These are phyloP conservation scores for Sanderia malayensis DNA, from an alignment of 30 jellyfish, hydroid and myxozoan genomes.

Conservation along the genomic window DNA sequence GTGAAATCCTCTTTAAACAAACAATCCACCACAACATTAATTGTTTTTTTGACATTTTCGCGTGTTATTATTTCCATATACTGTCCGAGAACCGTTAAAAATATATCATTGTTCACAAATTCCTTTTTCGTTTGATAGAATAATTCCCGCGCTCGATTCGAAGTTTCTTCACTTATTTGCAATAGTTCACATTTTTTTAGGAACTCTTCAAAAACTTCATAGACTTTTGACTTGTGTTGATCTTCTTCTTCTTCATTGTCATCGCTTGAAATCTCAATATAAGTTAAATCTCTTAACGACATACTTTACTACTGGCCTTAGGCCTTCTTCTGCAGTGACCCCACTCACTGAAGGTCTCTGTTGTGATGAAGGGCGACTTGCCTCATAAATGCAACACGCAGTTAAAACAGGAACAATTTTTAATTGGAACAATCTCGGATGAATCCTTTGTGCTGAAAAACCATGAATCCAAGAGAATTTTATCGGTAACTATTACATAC, in stretches of 20 bases:
- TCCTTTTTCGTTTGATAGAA: conserved; percentile 20
- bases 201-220: conserved; percentile 11
- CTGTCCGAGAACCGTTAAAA: conserved; percentile 9
- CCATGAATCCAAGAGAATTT: no score
- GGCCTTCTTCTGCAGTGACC: no score
- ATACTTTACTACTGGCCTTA: no score
- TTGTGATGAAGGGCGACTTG: no score
- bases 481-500: no score
- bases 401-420: no score
- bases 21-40: conserved; percentile 16
- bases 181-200: neutral
- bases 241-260: conserved; percentile 28
- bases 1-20: conserved; percentile 8
- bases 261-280: conserved; percentile 71
- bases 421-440: no score
- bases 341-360: no score
- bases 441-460: no score
- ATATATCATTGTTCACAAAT: conserved; percentile 7
- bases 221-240: neutral
- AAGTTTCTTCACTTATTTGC: conserved; percentile 19
- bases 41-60: conserved; percentile 9
- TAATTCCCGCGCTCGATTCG: neutral
- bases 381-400: no score
- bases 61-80: neutral
- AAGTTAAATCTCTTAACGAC: no score